phyloP scores from a whole-genome alignment of 2,888 invertebrate genomes.

The Mermis nigrescens region DNA sequence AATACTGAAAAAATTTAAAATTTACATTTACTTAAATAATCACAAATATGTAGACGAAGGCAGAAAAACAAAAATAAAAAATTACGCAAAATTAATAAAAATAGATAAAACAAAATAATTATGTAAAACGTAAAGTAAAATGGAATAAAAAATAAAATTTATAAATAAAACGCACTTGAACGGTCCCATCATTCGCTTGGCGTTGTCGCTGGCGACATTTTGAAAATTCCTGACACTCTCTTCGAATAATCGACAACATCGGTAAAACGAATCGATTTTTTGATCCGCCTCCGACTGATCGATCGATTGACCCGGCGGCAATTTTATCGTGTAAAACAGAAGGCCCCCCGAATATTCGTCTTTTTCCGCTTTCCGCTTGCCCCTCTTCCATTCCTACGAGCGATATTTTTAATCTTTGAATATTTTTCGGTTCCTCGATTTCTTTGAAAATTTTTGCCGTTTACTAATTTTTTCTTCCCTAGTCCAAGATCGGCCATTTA shows the following conservation, averaged over 20 bases:
- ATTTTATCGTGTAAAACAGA: constrained; percentile 69
- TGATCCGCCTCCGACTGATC: constrained; percentile 45
- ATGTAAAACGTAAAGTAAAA: too few species aligned
- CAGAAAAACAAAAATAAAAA: too few species aligned
- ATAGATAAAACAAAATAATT: too few species aligned
- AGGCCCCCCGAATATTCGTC: constrained; percentile 72
- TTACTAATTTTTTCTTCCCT: too few species aligned
- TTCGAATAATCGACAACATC: constrained; percentile 66
- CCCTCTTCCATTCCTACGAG: constrained; percentile 80
- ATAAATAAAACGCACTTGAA: constrained; percentile 5
- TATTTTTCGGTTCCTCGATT: too few species aligned
- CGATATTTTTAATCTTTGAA: constrained; percentile 54
- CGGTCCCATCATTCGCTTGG: constrained; percentile 58
- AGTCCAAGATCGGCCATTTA: too few species aligned
- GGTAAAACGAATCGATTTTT: constrained; percentile 60
- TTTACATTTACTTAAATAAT: too few species aligned
- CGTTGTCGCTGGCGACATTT: constrained; percentile 59
- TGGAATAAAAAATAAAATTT: too few species aligned
- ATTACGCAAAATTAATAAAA: too few species aligned
- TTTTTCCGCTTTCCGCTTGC: constrained; percentile 80
- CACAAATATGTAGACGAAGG: too few species aligned
- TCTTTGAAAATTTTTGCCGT: too few species aligned
- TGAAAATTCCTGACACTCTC: constrained; percentile 62
- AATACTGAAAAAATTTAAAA: too few species aligned
- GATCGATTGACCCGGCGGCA: constrained; percentile 59